Base-by-base conservation (phyloP, 2,888 invertebrate species). In the Ichneumoninae sp. region DNA sequence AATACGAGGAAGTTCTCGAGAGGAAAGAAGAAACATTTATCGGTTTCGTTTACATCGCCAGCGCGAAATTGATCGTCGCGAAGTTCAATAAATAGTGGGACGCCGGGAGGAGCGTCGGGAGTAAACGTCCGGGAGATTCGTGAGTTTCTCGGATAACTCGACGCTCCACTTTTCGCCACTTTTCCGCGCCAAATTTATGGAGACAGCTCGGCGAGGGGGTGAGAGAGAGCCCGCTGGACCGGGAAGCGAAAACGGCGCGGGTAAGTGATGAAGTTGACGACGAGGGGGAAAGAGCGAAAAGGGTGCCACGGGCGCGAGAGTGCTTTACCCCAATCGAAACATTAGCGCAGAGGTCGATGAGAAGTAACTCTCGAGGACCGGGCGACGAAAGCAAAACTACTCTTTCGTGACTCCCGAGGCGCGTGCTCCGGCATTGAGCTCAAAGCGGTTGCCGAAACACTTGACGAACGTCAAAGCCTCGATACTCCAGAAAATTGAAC, bases 241-340 rank as follows among this genome's bases (percentile, higher is more conserved):
- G 83, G 78, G 84, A 10, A 44, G 60, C 54, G 66, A 40, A 52
- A 50, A 57, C 57, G 70, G 72, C 60, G 71, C 86, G 83, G 87
- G 85, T 86, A 88, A 86, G 90, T 88, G 85, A 88, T 88, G 89
- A 90, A 90, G 88, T 87, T 88, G 86, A 90, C 88, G 72, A 36
- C 19, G 89, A 88, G 88, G 88, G 85, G 86, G 89, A 4, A 36
- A 86, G 65, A 68, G 57, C 52, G 54, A 69, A 76, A 62, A 69
- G 60, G 54, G 82, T 69, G 71, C 68, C 30, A 62, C 5, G 33
- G 62, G 36, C 68, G 80, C 57, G 33, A 30, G 52, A 71, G 69
- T 82, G 54, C 86, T 87, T 87, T 57, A 22, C 87, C 65, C n/a
- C 78, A 65, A 78, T 78, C 47, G 68, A 84, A 84, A 84, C 50